These are phyloP conservation scores for Sebastes ruberrimus DNA, from an alignment of 2,797 vertebrate genomes.

Conservation along the genomic window DNA sequence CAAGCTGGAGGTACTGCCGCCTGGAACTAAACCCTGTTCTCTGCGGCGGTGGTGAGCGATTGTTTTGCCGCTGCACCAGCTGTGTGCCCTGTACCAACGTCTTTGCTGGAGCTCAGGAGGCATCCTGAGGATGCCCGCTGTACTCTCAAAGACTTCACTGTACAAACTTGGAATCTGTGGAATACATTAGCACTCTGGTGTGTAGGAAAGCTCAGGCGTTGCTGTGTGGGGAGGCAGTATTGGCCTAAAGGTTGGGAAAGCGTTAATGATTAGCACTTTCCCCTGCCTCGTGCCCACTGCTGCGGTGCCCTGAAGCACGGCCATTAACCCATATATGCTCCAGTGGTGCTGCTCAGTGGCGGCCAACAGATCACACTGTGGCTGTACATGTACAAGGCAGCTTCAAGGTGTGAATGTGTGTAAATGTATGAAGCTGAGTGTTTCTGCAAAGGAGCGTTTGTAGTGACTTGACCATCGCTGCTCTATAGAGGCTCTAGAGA, in stretches of 20 bases:
- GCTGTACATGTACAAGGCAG: not conserved
- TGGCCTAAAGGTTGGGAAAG: not conserved
- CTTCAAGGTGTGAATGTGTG: not conserved
- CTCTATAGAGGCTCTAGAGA: not conserved
- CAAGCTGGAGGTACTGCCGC: not conserved
- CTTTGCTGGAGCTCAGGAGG: constrained; percentile 9
- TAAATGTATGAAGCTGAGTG: not conserved
- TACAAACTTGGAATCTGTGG: not conserved
- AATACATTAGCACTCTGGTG: not conserved
- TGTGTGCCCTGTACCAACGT: constrained; percentile 7
- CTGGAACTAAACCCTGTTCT: constrained; percentile 22
- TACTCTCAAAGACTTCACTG: not conserved
- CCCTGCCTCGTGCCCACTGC: not conserved
- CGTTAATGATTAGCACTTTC: constrained; percentile 6
- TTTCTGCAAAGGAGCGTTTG: not conserved
- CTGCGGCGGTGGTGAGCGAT: not conserved
- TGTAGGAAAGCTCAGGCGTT: not conserved
- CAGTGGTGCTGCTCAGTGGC: not conserved
- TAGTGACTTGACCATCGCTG: too few species aligned
- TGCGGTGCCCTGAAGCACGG: not conserved
- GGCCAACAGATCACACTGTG: not conserved
- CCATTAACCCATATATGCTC: constrained; percentile 1
- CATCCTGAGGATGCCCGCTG: not conserved
- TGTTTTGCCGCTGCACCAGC: constrained; percentile 23
- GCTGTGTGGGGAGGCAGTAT: not conserved